Evolutionary conservation across 35 echinoderm and acorn worm genomes (phyloP), one percentile per base, ranked within the genome.

Genomic region (Holothuria glaberrima): DNA sequence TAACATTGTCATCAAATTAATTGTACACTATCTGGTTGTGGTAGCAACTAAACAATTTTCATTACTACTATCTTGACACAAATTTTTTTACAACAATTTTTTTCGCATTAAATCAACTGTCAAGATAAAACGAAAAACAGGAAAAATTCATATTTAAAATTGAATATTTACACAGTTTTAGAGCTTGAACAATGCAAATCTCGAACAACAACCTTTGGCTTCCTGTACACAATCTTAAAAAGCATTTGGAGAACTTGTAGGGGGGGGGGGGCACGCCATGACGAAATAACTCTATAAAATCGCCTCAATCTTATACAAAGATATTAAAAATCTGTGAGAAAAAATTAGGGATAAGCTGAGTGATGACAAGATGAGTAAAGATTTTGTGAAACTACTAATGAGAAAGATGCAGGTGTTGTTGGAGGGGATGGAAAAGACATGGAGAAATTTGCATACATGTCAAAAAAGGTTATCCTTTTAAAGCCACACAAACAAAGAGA

Each of bases 11-110:
- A 75, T 75, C 71, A 75, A 54, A 54, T 54, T 54, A 54, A 75
- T 75, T 75, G 71, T 75, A 75, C 71, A 75, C 71, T 75, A 75
- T 75, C 71, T 75, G 71, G 34, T 75, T 75, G 71, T 75, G 16
- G 44, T 75, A 75, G 71, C 71, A 75, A 75, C 71, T 75, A 75
- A 75, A 75, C 71, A 75, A 75, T 35, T 75, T 29, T 75, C 44
- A 54, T 75, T 32, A 75, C 44, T 75, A 75, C 30, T 75, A 75
- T 32, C 71, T 38, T 75, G 71, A 75, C 71, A 75, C 71, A 75
- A 75, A 75, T 75, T 75, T 75, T 45, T 75, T 1, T 75, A 34
- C 33, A 34, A 75, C 34, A 21, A 20, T 75, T 75, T 41, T 75
- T 75, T 72, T 28, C 19, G 16, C 6, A 21, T 41, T 38, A 41